These are phyloP conservation scores for Syrrhaptes paradoxus DNA, from an alignment of 2,113 vertebrate species.

Conservation along the genomic window DNA sequence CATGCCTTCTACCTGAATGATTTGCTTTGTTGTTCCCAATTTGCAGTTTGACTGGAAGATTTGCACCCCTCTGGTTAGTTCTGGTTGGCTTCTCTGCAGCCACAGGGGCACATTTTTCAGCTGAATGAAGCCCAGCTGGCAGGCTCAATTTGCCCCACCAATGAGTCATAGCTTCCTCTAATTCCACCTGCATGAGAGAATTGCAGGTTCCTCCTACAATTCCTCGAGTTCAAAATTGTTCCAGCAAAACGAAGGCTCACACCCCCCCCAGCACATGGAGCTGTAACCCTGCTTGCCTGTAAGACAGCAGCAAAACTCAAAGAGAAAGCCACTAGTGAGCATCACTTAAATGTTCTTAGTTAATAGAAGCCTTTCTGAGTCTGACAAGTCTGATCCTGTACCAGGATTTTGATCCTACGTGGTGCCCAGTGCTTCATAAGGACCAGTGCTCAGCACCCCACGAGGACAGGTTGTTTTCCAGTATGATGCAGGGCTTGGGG, in stretches of 20 bases:
- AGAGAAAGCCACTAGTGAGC: background rate
- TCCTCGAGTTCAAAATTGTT: background rate
- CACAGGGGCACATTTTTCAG: constrained; percentile 59
- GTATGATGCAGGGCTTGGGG: background rate
- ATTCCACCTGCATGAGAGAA: constrained; percentile 40
- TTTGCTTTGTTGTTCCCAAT: constrained; percentile 66
- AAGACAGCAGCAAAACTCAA: background rate
- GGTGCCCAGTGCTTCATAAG: background rate
- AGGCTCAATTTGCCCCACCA: constrained; percentile 64
- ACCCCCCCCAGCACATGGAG: background rate
- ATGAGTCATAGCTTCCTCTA: constrained; percentile 47
- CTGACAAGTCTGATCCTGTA: background rate
- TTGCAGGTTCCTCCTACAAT: constrained; percentile 32
- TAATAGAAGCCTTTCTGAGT: background rate
- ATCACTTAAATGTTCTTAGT: background rate
- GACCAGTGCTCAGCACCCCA: background rate
- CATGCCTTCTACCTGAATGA: constrained; percentile 67
- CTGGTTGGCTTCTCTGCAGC: constrained; percentile 62
- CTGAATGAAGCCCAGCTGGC: constrained; percentile 63
- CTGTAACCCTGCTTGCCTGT: background rate
- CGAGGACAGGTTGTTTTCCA: background rate
- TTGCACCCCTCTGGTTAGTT: constrained; percentile 68
- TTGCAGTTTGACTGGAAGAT: constrained; percentile 66
- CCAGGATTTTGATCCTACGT: background rate
- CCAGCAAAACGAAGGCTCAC: background rate